A percentile compares a stretch with the other conserved stretches of the same genome.
Conservation (phyloP, 2,888 invertebrate species). For the Steinernema hermaphroditum region DNA sequence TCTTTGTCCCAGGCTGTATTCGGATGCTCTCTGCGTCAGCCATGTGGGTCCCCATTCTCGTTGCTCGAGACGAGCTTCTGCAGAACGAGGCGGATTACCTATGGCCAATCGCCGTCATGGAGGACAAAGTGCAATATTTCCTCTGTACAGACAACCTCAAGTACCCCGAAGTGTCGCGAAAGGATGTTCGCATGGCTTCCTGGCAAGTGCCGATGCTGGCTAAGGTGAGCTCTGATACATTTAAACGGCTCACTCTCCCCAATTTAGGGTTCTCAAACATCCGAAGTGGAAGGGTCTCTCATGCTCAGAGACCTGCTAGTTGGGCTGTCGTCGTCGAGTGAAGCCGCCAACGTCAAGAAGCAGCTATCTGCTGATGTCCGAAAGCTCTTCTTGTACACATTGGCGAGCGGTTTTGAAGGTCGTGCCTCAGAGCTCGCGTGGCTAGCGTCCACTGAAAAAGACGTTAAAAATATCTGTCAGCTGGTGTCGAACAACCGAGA, state of each 20-base stretch:
- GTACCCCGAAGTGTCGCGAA: slow-evolving; percentile 13
- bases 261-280: not conserved
- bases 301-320: not conserved
- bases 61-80: slow-evolving; percentile 37
- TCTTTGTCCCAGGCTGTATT: slow-evolving; percentile 38
- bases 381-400: slow-evolving; percentile 6
- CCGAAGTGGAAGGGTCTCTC: not conserved
- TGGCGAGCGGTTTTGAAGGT: slow-evolving; percentile 2
- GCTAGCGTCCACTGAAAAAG: not conserved
- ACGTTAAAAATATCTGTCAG: slow-evolving; percentile 4
- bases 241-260: not conserved
- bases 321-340: not conserved
- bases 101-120: slow-evolving; percentile 48
- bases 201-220: not conserved
- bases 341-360: not conserved
- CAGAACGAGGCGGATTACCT: slow-evolving; percentile 44
- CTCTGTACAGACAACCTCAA: slow-evolving; percentile 8
- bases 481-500: not conserved
- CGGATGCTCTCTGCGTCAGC: slow-evolving; percentile 43
- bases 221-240: not conserved
- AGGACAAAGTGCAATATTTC: slow-evolving; percentile 26
- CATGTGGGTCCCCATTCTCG: slow-evolving; percentile 53
- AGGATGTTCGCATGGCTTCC: slow-evolving; percentile 8
- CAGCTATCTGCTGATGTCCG: not conserved
- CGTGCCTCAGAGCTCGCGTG: not conserved